phyloP scores from a whole-genome alignment of 2,797 vertebrate genomes.

The Poecilia wingei region DNA sequence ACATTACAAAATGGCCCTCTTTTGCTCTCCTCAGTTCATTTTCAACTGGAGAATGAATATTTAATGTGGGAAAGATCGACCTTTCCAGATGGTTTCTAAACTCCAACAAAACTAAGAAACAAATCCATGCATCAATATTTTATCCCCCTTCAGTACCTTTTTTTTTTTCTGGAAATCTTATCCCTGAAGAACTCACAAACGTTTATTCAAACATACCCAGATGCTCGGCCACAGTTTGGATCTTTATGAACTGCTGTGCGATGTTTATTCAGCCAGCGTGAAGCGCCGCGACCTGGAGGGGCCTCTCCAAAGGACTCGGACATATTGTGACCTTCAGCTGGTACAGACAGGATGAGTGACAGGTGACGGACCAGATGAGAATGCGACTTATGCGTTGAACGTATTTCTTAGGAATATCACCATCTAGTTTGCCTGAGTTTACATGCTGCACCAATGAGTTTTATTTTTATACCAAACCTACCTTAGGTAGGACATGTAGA shows the following conservation, averaged over 20 bases:
- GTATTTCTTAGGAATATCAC: constrained; percentile 29
- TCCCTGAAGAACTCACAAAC: constrained; percentile 44
- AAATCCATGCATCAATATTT: constrained; percentile 77
- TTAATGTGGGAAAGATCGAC: constrained; percentile 69
- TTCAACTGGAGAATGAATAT: constrained; percentile 68
- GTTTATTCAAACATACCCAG: constrained; percentile 50
- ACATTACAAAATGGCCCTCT: constrained; percentile 70
- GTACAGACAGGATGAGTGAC: constrained; percentile 53
- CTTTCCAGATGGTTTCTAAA: constrained; percentile 69
- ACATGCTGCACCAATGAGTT: neutral
- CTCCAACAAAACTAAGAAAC: constrained; percentile 59
- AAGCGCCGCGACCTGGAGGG: constrained; percentile 37
- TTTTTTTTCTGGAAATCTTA: constrained; percentile 56
- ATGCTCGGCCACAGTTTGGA: constrained; percentile 53
- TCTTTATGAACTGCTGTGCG: constrained; percentile 65
- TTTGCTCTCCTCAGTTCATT: constrained; percentile 59
- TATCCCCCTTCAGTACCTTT: constrained; percentile 39
- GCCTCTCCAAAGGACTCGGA: constrained; percentile 51
- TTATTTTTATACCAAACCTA: neutral
- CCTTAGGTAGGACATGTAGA: neutral
- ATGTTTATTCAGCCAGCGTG: constrained; percentile 59
- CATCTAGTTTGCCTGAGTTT: constrained; percentile 3
- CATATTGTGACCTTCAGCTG: constrained; percentile 70
- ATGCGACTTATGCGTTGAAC: neutral
- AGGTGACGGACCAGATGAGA: constrained; percentile 57